Conservation (phyloP, 2,888 invertebrate species). For the Drosophila kuntzei region DNA sequence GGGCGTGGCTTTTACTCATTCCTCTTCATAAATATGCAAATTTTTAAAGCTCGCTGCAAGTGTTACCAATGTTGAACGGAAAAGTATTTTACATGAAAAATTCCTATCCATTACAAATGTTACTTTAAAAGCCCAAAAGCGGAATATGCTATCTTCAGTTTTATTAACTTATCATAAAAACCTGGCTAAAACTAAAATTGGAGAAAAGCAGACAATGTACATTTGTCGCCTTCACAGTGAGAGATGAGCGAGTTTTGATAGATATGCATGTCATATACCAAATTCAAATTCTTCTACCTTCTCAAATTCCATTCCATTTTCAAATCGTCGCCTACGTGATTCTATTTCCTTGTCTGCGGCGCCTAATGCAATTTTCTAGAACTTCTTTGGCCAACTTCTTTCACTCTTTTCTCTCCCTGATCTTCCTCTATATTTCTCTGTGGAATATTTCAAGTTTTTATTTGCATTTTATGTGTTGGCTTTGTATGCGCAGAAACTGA, state of each 20-base stretch:
- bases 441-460: conserved; percentile 27
- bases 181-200: neutral
- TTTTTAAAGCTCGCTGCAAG: conserved; percentile 24
- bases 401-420: conserved; percentile 1
- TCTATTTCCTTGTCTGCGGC: conserved; percentile 63
- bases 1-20: neutral
- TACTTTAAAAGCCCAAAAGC: neutral
- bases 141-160: neutral
- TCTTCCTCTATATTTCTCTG: neutral
- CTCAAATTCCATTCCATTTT: neutral
- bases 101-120: neutral
- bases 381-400: conserved; percentile 12
- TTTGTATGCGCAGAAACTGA: conserved; percentile 48
- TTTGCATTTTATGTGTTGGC: conserved; percentile 42
- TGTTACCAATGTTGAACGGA: neutral
- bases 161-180: neutral
- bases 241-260: conserved; percentile 22
- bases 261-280: conserved; percentile 42
- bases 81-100: neutral
- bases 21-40: conserved; percentile 38
- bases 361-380: conserved; percentile 68
- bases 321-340: conserved; percentile 53
- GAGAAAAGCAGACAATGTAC: neutral
- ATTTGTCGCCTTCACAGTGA: neutral
- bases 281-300: conserved; percentile 14